Evolutionary conservation across 2,797 vertebrate species (phyloP).

Genomic region (Enteromius fasciolatus): DNA sequence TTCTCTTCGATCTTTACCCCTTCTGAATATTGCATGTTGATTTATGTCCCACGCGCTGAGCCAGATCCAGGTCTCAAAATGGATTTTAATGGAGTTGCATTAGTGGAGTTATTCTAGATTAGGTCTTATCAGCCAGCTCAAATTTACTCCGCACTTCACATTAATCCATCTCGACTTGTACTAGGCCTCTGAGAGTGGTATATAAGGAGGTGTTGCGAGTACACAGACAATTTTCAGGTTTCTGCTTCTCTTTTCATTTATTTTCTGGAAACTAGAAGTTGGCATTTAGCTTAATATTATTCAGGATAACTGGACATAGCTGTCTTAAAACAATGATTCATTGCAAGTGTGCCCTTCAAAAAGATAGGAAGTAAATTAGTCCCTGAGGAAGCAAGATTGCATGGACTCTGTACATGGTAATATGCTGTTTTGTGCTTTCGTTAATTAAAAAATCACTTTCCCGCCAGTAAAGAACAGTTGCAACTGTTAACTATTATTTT

Average conservation of each 20-base stretch:
- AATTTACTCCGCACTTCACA: not conserved
- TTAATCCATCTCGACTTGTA: not conserved
- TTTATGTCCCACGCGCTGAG: not conserved
- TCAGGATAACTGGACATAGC: no score
- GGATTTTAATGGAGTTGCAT: not conserved
- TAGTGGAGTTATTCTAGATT: constrained; percentile 10
- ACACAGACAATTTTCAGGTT: not conserved
- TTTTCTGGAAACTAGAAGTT: not conserved
- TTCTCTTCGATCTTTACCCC: not conserved
- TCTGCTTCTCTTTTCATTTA: not conserved
- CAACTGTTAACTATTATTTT: not conserved
- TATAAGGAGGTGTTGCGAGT: not conserved
- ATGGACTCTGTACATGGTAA: not conserved
- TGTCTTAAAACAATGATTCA: not conserved
- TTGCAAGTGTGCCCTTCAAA: not conserved
- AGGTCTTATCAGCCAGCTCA: not conserved
- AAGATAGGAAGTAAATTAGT: not conserved
- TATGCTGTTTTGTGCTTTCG: constrained; percentile 4
- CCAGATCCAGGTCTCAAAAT: constrained; percentile 1
- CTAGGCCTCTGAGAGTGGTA: not conserved
- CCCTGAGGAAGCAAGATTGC: not conserved
- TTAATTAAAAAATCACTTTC: not conserved
- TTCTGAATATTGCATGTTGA: not conserved
- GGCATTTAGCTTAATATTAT: not conserved
- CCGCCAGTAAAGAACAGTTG: not conserved